A percentile compares a stretch with the other conserved stretches of the same genome.
Evolutionary conservation across 2,797 vertebrate genomes (phyloP).

Genomic region (Parauchenoglanis ngamensis): DNA sequence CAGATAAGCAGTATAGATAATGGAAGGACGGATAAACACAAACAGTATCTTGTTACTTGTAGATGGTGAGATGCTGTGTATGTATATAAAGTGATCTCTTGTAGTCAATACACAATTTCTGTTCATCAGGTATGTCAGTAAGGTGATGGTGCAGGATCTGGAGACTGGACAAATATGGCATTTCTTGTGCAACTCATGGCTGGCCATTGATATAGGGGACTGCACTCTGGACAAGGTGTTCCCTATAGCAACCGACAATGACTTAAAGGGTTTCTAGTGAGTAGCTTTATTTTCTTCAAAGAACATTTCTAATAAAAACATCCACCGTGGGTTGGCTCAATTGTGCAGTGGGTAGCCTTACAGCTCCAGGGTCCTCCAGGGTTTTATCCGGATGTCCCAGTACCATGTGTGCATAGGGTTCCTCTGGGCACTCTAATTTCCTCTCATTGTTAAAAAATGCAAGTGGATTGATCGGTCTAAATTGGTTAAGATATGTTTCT

Average conservation of each 20-base stretch:
- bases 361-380: not conserved
- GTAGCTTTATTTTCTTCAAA: not conserved
- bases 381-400: not conserved
- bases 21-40: not conserved
- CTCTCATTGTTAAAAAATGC: not conserved
- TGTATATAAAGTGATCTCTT: not conserved
- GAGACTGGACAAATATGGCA: conserved; percentile 85
- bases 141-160: conserved; percentile 86
- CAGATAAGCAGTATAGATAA: no score
- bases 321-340: not conserved
- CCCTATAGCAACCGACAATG: conserved; percentile 85
- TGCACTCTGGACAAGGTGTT: conserved; percentile 88
- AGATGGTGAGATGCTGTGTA: not conserved
- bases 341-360: not conserved
- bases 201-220: conserved; percentile 88
- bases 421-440: not conserved
- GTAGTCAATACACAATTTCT: not conserved
- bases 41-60: not conserved
- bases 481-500: not conserved
- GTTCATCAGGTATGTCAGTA: conserved; percentile 86
- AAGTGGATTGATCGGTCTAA: not conserved
- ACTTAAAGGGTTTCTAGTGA: conserved; percentile 91
- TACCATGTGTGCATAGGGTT: not conserved
- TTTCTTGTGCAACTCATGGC: conserved; percentile 94
- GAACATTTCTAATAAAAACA: not conserved